These are phyloP conservation scores for Lytechinus variegatus DNA, from an alignment of 35 echinoderm and acorn worm genomes.

Conservation along the genomic window DNA sequence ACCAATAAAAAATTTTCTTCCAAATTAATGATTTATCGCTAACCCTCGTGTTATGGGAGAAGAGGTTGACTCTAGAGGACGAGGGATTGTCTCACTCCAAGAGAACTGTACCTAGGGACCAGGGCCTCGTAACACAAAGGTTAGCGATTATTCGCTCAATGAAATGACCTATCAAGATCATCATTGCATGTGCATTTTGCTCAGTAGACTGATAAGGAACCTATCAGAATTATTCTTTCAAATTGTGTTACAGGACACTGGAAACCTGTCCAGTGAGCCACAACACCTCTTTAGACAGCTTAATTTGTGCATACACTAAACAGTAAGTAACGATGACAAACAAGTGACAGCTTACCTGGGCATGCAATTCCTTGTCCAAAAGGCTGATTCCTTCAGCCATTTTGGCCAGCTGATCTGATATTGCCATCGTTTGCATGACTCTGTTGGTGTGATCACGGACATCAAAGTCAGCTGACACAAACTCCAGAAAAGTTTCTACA, in stretches of 20 bases:
- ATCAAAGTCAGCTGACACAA: constrained; percentile 92
- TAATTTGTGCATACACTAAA: too few species aligned
- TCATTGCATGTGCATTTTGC: too few species aligned
- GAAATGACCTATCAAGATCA: too few species aligned
- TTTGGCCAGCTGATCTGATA: constrained; percentile 92
- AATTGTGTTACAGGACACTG: not conserved
- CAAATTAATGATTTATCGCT: too few species aligned
- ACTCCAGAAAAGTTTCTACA: constrained; percentile 85
- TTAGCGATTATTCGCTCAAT: not conserved
- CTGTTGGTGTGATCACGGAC: constrained; percentile 92
- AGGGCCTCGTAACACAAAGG: not conserved
- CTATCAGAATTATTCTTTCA: too few species aligned
- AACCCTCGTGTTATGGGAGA: too few species aligned
- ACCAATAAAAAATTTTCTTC: too few species aligned
- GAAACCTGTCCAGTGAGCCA: not conserved
- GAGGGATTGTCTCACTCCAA: too few species aligned
- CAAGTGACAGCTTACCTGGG: constrained; percentile 69
- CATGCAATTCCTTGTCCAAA: constrained; percentile 91
- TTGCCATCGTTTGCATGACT: constrained; percentile 92
- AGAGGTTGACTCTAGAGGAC: too few species aligned
- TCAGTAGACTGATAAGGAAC: too few species aligned
- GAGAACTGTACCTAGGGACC: too few species aligned
- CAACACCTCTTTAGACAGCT: not conserved
- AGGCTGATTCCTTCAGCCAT: constrained; percentile 91
- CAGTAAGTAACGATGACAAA: not conserved